These are phyloP conservation scores for Thera obeliscata DNA, from an alignment of 2,888 invertebrate genomes.

Conservation along the genomic window DNA sequence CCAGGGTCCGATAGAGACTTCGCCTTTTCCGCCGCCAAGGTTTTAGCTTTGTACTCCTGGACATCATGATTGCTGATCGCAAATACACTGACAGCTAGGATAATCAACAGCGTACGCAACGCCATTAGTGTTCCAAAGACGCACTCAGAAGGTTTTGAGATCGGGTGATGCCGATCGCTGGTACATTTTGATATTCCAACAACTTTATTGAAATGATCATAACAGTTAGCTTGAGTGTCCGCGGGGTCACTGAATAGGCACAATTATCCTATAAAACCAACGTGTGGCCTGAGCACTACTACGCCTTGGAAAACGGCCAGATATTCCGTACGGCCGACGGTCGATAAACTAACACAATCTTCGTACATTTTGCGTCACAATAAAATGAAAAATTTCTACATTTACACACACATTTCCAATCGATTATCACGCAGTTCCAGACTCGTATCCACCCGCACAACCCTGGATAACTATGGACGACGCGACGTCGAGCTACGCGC, in stretches of 20 bases:
- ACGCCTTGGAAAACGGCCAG: conserved; percentile 60
- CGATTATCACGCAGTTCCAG: conserved; percentile 32
- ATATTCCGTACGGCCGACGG: conserved; percentile 48
- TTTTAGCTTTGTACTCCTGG: conserved; percentile 70
- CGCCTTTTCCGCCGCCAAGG: conserved; percentile 79
- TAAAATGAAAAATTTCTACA: conserved; percentile 21
- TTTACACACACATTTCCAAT: conserved; percentile 31
- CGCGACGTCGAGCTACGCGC: conserved; percentile 35
- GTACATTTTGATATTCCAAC: conserved; percentile 57
- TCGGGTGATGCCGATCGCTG: conserved; percentile 51
- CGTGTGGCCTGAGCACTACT: conserved; percentile 41
- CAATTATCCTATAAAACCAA: conserved; percentile 57
- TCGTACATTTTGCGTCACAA: conserved; percentile 33
- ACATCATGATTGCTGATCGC: conserved; percentile 66
- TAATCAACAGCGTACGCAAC: conserved; percentile 61
- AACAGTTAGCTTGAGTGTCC: conserved; percentile 56
- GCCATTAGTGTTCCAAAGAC: conserved; percentile 70
- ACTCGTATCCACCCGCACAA: conserved; percentile 52
- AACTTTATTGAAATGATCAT: conserved; percentile 62
- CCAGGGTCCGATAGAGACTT: conserved; percentile 63
- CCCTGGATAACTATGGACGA: conserved; percentile 62
- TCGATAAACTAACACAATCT: conserved; percentile 56
- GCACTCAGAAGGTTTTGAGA: conserved; percentile 55
- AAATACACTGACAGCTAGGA: conserved; percentile 62
- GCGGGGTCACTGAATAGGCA: conserved; percentile 44